phyloP scores from a whole-genome alignment of 35 echinoderm and acorn worm genomes.

The Patiria miniata region DNA sequence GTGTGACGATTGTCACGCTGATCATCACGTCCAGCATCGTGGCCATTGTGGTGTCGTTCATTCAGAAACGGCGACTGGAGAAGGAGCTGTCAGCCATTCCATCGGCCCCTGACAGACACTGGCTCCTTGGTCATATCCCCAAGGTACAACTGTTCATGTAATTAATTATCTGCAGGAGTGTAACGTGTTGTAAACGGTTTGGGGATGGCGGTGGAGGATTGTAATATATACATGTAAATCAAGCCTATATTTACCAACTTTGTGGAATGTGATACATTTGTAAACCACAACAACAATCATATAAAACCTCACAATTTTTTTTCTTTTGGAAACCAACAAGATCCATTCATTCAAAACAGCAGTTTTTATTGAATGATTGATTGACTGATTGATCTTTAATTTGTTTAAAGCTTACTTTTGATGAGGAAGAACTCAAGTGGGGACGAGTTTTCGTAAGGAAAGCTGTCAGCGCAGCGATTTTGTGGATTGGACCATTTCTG shows the following conservation, averaged over 20 bases:
- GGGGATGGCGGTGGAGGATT: not conserved
- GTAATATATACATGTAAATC: too few species aligned
- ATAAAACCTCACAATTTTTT: not conserved
- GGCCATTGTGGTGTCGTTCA: not conserved
- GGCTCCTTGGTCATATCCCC: not conserved
- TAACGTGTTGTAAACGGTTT: not conserved
- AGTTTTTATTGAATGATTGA: not conserved
- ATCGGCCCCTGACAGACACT: not conserved
- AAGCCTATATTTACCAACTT: too few species aligned
- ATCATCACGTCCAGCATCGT: not conserved
- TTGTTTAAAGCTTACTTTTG: not conserved
- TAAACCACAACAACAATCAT: not conserved
- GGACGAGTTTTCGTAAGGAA: not conserved
- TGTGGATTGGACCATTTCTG: conserved; percentile 28
- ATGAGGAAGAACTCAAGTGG: not conserved
- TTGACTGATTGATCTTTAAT: not conserved
- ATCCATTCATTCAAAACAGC: not conserved
- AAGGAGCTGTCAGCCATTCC: not conserved
- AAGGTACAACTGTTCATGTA: not conserved
- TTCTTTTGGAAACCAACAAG: not conserved
- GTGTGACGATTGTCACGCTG: not conserved
- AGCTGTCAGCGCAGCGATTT: not conserved
- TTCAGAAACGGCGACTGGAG: not conserved
- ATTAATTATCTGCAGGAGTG: not conserved
- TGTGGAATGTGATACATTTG: not conserved